phyloP scores from a whole-genome alignment of 2,797 vertebrate species.

The Podargus strigoides region DNA sequence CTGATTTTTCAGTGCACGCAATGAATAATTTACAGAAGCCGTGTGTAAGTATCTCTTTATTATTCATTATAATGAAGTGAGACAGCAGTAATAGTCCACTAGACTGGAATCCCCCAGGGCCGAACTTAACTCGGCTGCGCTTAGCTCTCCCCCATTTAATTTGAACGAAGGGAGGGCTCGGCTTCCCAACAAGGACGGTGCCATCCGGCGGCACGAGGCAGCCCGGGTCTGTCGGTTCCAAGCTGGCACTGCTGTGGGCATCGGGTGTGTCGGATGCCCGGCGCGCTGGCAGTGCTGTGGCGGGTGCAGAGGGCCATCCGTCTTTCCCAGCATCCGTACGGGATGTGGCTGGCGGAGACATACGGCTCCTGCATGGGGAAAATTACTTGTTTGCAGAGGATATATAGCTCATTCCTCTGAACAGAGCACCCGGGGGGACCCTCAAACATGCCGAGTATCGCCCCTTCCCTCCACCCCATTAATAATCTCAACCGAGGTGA shows the following conservation, averaged over 20 bases:
- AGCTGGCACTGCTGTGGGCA: rapidly evolving
- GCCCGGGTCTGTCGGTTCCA: background rate
- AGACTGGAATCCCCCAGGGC: conserved; percentile 72
- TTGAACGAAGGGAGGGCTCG: conserved; percentile 19
- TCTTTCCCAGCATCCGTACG: background rate
- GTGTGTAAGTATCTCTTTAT: conserved; percentile 78
- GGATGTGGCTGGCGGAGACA: background rate
- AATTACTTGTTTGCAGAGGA: background rate
- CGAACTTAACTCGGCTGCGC: conserved; percentile 44
- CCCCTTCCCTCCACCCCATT: background rate
- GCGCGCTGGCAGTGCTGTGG: rapidly evolving
- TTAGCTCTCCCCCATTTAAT: conserved; percentile 65
- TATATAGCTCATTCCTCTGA: background rate
- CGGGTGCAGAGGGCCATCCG: background rate
- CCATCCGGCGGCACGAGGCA: rapidly evolving
- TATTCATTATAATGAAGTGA: conserved; percentile 80
- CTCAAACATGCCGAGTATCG: background rate
- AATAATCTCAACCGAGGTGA: conserved; percentile 1
- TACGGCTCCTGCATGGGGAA: background rate
- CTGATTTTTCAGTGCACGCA: conserved; percentile 64
- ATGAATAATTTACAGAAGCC: conserved; percentile 79
- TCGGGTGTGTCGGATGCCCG: too few relatives aligned
- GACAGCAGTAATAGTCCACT: conserved; percentile 77
- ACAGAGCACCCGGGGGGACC: background rate
- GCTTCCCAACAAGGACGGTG: background rate